Evolutionary conservation across 2,797 vertebrate genomes (phyloP), one percentile per base, ranked within the genome.

Genomic region (Neomorphus geoffroyi): DNA sequence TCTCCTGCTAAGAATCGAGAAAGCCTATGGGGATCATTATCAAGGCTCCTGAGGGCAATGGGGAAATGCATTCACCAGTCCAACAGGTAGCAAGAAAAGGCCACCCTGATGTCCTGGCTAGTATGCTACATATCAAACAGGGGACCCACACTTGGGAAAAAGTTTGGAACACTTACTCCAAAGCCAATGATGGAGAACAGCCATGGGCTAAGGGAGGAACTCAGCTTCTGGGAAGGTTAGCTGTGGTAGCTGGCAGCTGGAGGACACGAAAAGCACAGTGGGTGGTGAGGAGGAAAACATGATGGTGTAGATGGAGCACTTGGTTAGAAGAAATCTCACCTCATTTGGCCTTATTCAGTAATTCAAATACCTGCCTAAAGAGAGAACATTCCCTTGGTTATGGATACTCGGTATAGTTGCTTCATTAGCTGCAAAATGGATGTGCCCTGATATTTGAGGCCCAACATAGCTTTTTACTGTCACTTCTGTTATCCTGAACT

Each of bases 101-200:
- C 70, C 83, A 82, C 30, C 19, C 6, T 1, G 6, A 45, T 54
- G 10, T 90, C 71, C 39, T 92, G 78, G 28, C 5, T 73, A 56
- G 45, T 54, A 43, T 1, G 14, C 48, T 80, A 7, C 0, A 0
- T 60, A 58, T 24, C 4, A 7, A 0, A 1, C 17, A 65, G 45
- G 22, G 65, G 23, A 91, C 14, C 12, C 14, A 24, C 11, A 9
- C 46, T 54, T 73, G 43, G 46, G 69, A 86, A 78, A 7, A 39
- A 35, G 13, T 45, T 69, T 78, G 43, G 45, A 77, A 80, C 4
- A 1, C 72, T 60, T 57, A 18, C n/a, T 85, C 33, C 51, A 46
- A 70, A 92, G 66, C 53, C 65, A 78, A 2, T 8, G 62, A 92
- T 58, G 66, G 58, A 62, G 13, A 72, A 50, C 13, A 74, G 85